A percentile compares a stretch with the other conserved stretches of the same genome.
Evolutionary conservation across 1,140 invertebrate species (phyloP).

Genomic region (Anastrepha ludens): DNA sequence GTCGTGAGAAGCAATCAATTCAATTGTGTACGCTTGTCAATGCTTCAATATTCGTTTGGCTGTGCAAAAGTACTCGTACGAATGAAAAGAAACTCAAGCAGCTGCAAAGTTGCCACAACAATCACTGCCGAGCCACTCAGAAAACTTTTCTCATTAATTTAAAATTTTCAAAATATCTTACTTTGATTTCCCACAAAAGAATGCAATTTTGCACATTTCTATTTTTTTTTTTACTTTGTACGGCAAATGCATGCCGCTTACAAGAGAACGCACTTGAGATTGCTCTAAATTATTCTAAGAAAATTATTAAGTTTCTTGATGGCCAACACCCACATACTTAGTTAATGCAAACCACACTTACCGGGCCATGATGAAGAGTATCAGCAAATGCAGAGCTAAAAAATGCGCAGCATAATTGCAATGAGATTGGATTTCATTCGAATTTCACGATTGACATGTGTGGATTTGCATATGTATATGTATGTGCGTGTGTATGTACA

Average conservation of each 20-base stretch:
- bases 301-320: no score
- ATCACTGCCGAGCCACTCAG: neutral
- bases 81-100: neutral
- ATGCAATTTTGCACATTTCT: neutral
- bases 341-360: no score
- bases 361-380: no score
- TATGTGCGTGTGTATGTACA: neutral
- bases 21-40: conserved; percentile 12
- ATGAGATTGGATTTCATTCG: conserved; percentile 10
- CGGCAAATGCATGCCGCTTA: neutral
- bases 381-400: neutral
- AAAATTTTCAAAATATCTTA: conserved; percentile 31
- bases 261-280: no score
- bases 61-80: neutral
- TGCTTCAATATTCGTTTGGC: neutral
- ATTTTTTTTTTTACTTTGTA: neutral
- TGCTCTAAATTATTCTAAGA: no score
- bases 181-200: conserved; percentile 2
- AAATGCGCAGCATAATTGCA: conserved; percentile 1
- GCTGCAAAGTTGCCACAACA: neutral
- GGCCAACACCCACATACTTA: no score
- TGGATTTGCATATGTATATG: neutral
- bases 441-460: neutral
- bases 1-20: conserved; percentile 8
- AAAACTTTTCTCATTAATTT: conserved; percentile 52